Evolutionary conservation across 2,797 vertebrate species (phyloP).

Genomic region (Garrulus glandarius): DNA sequence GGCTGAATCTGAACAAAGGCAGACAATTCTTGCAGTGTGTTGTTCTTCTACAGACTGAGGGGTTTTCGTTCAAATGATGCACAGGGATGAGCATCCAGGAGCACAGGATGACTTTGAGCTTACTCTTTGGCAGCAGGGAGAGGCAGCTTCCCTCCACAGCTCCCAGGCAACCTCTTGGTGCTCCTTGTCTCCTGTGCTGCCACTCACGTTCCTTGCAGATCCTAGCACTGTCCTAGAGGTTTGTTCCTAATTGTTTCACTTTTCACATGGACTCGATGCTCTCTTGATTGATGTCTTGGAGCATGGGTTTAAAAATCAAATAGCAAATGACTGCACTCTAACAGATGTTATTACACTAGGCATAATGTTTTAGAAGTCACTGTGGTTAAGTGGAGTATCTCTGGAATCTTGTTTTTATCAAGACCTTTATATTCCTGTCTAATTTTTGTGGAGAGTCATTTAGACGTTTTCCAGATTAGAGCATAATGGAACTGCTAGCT

Average conservation of each 20-base stretch:
- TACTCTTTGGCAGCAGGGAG: not conserved
- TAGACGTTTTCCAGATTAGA: conserved; percentile 54
- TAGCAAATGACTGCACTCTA: not conserved
- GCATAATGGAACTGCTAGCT: conserved; percentile 43
- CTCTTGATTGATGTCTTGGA: not conserved
- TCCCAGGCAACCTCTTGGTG: not conserved
- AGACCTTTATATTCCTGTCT: conserved; percentile 39
- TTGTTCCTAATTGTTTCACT: not conserved
- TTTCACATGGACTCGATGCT: not conserved
- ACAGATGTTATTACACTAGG: not conserved
- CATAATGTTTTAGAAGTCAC: not conserved
- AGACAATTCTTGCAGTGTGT: not conserved
- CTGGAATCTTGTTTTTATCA: conserved; percentile 49
- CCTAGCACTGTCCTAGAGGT: not conserved
- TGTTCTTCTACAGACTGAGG: not conserved
- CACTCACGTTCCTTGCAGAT: not conserved
- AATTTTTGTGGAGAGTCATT: conserved; percentile 46
- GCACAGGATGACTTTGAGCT: not conserved
- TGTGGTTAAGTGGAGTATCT: conserved; percentile 34
- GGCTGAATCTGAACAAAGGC: not conserved
- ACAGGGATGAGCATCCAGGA: not conserved
- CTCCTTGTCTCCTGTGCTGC: not conserved
- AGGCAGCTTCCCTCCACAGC: not conserved
- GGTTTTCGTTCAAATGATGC: not conserved
- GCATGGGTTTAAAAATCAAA: conserved; percentile 2